These are phyloP conservation scores for Aspidoscelis tigris DNA, from an alignment of 2,113 vertebrate species.

Conservation along the genomic window DNA sequence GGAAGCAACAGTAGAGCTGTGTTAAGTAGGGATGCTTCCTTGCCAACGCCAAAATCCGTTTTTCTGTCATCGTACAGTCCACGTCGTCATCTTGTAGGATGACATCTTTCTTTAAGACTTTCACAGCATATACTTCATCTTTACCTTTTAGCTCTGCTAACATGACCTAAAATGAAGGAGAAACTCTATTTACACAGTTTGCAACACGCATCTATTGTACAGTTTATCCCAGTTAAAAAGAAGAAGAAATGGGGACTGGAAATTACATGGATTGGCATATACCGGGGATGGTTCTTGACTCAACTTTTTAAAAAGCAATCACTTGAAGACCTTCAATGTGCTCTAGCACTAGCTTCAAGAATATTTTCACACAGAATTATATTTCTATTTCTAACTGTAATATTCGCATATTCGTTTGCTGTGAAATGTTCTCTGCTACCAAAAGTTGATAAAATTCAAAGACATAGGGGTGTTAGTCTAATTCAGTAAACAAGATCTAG, in stretches of 20 bases:
- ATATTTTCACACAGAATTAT: too few relatives aligned
- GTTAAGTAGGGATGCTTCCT: conserved; percentile 96
- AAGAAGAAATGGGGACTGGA: background rate
- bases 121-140: conserved; percentile 97
- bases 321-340: too few relatives aligned
- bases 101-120: conserved; percentile 97
- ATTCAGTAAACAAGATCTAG: too few relatives aligned
- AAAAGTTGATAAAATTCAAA: too few relatives aligned
- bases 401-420: too few relatives aligned
- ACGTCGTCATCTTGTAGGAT: conserved; percentile 98
- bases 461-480: too few relatives aligned
- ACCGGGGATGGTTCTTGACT: too few relatives aligned
- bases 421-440: too few relatives aligned
- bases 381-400: too few relatives aligned
- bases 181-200: background rate
- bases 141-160: conserved; percentile 94
- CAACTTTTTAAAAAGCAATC: too few relatives aligned
- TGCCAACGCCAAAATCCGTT: conserved; percentile 94
- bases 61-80: conserved; percentile 98
- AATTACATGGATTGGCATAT: background rate
- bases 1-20: conserved; percentile 99
- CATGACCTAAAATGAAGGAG: conserved; percentile 86
- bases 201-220: background rate
- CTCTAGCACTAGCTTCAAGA: too few relatives aligned
- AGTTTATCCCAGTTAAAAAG: background rate